These are phyloP conservation scores for Catonia carolina DNA, from an alignment of 2,888 invertebrate species.

Conservation along the genomic window DNA sequence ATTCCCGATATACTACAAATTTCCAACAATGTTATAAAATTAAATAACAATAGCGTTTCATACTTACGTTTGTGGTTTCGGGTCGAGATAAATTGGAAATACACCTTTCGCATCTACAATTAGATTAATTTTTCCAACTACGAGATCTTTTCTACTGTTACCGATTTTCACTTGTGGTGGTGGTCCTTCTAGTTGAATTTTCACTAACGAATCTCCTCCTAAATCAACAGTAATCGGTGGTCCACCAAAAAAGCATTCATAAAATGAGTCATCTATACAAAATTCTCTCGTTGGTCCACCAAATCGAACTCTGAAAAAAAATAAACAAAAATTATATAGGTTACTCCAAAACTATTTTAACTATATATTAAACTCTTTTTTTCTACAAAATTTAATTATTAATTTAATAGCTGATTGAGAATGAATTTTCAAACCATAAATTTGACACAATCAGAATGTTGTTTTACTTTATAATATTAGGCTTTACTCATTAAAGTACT, in stretches of 20 bases:
- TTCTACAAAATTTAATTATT: too few species aligned
- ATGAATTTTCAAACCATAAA: too few species aligned
- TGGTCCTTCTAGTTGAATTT: conserved; percentile 80
- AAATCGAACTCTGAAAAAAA: conserved; percentile 60
- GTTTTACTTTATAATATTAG: too few species aligned
- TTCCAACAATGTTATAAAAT: not conserved
- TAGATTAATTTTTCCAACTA: conserved; percentile 75
- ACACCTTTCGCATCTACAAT: conserved; percentile 70
- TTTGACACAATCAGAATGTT: too few species aligned
- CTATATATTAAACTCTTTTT: too few species aligned
- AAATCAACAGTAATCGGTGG: conserved; percentile 70
- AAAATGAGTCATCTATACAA: conserved; percentile 81
- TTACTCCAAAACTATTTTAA: not conserved
- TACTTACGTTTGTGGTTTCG: conserved; percentile 63
- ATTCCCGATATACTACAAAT: too few species aligned
- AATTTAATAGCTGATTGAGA: too few species aligned
- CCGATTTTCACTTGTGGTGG: conserved; percentile 92
- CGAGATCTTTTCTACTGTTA: conserved; percentile 67
- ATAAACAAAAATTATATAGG: too few species aligned
- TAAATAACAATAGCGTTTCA: not conserved
- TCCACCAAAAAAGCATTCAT: conserved; percentile 89
- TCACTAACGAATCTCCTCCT: conserved; percentile 66
- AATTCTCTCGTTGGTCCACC: conserved; percentile 90
- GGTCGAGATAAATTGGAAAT: conserved; percentile 75
- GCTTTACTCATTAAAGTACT: too few species aligned